Percentiles rank a stretch among this genome's conserved stretches.
phyloP scores from a whole-genome alignment of 1,140 invertebrate species.

The Drosophila setifemur region DNA sequence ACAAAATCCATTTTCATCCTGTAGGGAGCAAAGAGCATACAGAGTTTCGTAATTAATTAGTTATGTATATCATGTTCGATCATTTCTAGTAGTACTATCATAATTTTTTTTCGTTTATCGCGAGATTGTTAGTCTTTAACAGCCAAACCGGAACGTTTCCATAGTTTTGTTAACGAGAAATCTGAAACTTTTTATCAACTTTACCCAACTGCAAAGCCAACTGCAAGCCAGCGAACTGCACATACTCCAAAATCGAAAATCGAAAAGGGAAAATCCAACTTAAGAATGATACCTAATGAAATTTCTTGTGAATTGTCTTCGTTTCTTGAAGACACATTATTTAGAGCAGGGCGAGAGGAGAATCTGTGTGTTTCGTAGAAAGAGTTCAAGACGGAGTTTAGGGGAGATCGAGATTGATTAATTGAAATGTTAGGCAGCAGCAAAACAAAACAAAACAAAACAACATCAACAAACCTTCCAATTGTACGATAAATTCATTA shows the following conservation, averaged over 20 bases:
- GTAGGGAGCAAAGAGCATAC: conserved; percentile 36
- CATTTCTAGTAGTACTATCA: conserved; percentile 41
- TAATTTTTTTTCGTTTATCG: conserved; percentile 44
- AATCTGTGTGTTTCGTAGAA: conserved; percentile 2
- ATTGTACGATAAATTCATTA: conserved; percentile 62
- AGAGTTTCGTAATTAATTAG: conserved; percentile 53
- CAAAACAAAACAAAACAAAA: conserved; percentile 20
- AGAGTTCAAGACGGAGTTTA: neutral
- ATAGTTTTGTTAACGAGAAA: conserved; percentile 31
- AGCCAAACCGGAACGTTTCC: conserved; percentile 14
- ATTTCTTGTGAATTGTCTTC: conserved; percentile 51
- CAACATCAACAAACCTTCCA: no score
- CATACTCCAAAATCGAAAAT: conserved; percentile 26
- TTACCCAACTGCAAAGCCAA: conserved; percentile 12
- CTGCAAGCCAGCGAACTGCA: conserved; percentile 33
- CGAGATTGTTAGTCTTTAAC: conserved; percentile 66
- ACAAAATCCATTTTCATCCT: conserved; percentile 28
- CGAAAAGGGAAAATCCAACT: neutral
- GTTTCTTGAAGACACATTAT: conserved; percentile 60
- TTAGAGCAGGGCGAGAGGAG: neutral
- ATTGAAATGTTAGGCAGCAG: conserved; percentile 20
- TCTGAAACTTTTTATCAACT: conserved; percentile 11
- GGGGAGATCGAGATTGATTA: neutral
- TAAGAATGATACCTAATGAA: conserved; percentile 25
- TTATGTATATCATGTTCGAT: conserved; percentile 42